Conservation (phyloP, 1,140 invertebrate species). For the Drosophila ambigua region DNA sequence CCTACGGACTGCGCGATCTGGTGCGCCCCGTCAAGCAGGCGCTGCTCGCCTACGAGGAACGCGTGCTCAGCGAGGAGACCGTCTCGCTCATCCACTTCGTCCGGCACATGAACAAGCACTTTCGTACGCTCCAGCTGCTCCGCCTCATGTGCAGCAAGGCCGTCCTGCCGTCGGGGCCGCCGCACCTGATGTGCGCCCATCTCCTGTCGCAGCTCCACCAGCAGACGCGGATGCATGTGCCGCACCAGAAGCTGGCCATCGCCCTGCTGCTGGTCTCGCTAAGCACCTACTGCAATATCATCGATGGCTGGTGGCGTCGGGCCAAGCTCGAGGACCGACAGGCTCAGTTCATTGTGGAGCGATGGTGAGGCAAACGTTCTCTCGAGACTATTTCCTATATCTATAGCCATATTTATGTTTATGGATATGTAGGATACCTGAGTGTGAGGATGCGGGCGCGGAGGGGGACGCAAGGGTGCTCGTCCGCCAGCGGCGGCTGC, state of each 20-base stretch:
- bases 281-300: slow-evolving; percentile 65
- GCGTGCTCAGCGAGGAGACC: slow-evolving; percentile 9
- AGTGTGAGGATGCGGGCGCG: neutral
- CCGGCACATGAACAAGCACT: slow-evolving; percentile 34
- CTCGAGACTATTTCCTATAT: neutral
- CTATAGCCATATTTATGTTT: neutral
- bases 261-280: slow-evolving; percentile 41
- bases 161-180: slow-evolving; percentile 38
- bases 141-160: slow-evolving; percentile 3
- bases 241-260: slow-evolving; percentile 52
- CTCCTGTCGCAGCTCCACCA: slow-evolving; percentile 57
- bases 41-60: slow-evolving; percentile 52
- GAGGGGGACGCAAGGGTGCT: neutral
- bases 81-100: slow-evolving; percentile 47
- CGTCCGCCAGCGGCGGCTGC: slow-evolving; percentile 14
- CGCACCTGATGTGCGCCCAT: slow-evolving; percentile 55
- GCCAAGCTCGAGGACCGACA: slow-evolving; percentile 65
- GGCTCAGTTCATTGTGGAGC: slow-evolving; percentile 71
- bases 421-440: neutral
- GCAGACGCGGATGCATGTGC: slow-evolving; percentile 14
- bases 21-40: slow-evolving; percentile 52
- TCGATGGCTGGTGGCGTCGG: slow-evolving; percentile 74
- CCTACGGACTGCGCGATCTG: slow-evolving; percentile 54
- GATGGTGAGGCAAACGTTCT: neutral
- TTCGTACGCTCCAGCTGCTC: slow-evolving; percentile 31